A percentile compares a stretch with the other conserved stretches of the same genome.
These are phyloP conservation scores for Oligia latruncula DNA, from an alignment of 2,888 invertebrate genomes.

Conservation along the genomic window DNA sequence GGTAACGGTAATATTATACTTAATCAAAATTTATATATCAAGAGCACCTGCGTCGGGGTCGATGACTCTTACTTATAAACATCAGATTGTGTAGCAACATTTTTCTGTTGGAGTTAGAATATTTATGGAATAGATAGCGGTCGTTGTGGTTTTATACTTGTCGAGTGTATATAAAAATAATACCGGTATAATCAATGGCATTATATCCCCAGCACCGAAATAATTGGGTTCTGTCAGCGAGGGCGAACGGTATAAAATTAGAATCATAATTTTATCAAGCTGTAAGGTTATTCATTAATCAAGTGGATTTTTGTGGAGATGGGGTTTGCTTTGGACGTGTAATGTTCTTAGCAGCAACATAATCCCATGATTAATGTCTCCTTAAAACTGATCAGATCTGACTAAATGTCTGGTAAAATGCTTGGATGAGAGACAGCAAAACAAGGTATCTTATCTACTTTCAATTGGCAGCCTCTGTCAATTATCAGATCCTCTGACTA, in stretches of 20 bases:
- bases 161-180: constrained; percentile 9
- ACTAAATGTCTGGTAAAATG: background rate
- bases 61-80: constrained; percentile 53
- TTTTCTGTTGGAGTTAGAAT: constrained; percentile 43
- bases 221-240: constrained; percentile 39
- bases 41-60: constrained; percentile 49
- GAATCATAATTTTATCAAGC: constrained; percentile 8
- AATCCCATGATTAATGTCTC: background rate
- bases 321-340: background rate
- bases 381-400: background rate
- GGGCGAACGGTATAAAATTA: constrained; percentile 30
- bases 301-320: background rate
- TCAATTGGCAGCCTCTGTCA: background rate
- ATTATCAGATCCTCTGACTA: constrained; percentile 24
- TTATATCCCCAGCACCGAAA: constrained; percentile 26
- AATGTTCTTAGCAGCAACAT: background rate
- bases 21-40: constrained; percentile 28
- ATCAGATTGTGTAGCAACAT: constrained; percentile 38
- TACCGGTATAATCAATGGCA: constrained; percentile 4
- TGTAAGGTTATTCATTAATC: background rate
- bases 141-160: constrained; percentile 10
- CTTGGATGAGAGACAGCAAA: constrained; percentile 1
- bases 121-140: constrained; percentile 48
- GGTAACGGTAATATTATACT: constrained; percentile 1
- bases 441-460: constrained; percentile 7